Base-by-base conservation (phyloP, 2,113 vertebrate genomes). In the Poeciliopsis retropinna region DNA sequence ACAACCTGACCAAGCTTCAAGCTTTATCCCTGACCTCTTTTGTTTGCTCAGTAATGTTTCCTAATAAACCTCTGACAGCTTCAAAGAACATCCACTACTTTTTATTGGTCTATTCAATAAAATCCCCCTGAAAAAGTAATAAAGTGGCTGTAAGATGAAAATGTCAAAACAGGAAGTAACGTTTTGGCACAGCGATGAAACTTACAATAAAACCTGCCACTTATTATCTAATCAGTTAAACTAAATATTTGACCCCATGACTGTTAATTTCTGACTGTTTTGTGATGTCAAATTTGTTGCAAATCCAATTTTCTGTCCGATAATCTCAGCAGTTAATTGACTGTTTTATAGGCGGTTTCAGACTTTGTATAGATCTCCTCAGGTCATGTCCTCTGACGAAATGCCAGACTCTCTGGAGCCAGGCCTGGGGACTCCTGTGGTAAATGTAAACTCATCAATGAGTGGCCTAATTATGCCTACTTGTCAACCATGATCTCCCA, bases 351-450 rank as follows among this genome's bases (percentile, higher is more conserved):
- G 31, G 57, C 28, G 80, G 76, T 68, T 67, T 27, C 70, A 65
- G 64, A 80, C 84, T 85, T 85, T 75, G 78, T 72, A 84, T 69
- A 60, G 51, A 70, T 60, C 22, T 22, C 77, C 19, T 64, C 27
- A 61, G 79, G 73, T 79, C 62, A 75, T 79, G 79, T 54, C 70
- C 12, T 14, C 51, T 54, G 22, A 91, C 91, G 92, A 65, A 80
- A 60, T 3, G 72, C 87, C 94, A 97, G 96, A 96, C 96, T 92
- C 78, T 61, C 72, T 89, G 96, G 96, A 97, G 96, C 96, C 96
- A 84, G 86, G 80, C 84, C 82, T 60, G 72, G 29, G 79, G 17
- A 9, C 87, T 75, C 90, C 87, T 87, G 90, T 76, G 39, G 78
- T 84, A 91, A 72, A 93, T 94, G 95, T 94, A 94, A 96, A 95